Evolutionary conservation across 2,888 invertebrate species (phyloP), one percentile per base, ranked within the genome.

Genomic region (Andrena camellia): DNA sequence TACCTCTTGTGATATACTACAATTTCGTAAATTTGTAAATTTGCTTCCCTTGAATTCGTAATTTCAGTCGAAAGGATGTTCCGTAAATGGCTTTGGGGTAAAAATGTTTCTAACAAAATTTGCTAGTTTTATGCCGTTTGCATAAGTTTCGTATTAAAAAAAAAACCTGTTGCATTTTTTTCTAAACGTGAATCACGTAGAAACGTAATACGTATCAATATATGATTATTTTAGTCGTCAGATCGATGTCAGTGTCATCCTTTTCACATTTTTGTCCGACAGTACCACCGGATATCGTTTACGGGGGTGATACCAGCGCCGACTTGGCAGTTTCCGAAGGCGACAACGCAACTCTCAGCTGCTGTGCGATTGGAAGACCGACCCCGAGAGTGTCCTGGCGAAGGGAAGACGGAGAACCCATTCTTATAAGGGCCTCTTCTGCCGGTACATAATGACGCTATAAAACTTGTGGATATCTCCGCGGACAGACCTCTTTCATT

Each of bases 211-310:
- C 13, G 31, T 62, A n/a, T 62, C n/a, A 33, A 62, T n/a, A 3
- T 20, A n/a, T 31, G 1, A 31, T 60, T 2, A 31, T 60, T 42
- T 23, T 20, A 20, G 5, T 5, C 1, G 52, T 17, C 35, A 54
- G 31, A 64, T 73, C 10, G 42, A 29, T 48, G 42, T 20, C 35
- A 67, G n/a, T 23, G 59, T 72, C 67, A 66, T 72, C 33, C 33
- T 26, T 67, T 71, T 73, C 66, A 29, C 57, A 71, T 72, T 26
- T 83, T 42, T 84, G 75, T 59, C 33, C 62, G 20, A 66, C 94
- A 96, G 96, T 96, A 76, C 96, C 96, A 29, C 96, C 96, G 82
- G 96, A 96, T 93, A 96, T 96, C 89, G 89, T 92, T 86, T 94
- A 95, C 90, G 96, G 96, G 87, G 94, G 94, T 72, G 95, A 95